Evolutionary conservation across 2,113 vertebrate species (phyloP).

Genomic region (Mustelus asterias): DNA sequence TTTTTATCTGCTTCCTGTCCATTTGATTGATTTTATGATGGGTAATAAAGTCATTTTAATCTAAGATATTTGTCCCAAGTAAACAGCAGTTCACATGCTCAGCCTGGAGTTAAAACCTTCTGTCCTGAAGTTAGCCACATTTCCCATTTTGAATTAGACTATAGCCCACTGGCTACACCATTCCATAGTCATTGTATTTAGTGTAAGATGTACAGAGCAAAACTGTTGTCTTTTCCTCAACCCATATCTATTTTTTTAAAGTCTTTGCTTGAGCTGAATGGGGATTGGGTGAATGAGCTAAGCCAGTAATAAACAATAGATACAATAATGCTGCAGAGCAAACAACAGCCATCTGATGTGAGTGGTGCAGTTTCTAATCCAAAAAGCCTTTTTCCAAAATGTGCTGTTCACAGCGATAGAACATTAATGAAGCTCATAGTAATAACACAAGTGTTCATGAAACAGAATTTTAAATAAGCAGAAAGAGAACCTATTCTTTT

Average conservation of each 20-base stretch:
- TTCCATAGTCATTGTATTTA: neutral
- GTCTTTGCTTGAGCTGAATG: neutral
- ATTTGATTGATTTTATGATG: too few species aligned
- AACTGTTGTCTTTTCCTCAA: too few species aligned
- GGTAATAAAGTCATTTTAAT: too few species aligned
- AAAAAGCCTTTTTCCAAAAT: neutral
- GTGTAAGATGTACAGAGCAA: neutral
- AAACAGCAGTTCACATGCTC: too few species aligned
- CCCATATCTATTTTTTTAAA: too few species aligned
- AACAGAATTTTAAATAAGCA: neutral
- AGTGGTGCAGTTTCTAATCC: neutral
- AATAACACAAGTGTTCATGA: neutral
- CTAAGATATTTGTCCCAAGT: too few species aligned
- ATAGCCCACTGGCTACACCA: too few species aligned
- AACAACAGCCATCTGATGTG: neutral
- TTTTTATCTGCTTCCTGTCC: too few species aligned
- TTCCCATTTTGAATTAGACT: too few species aligned
- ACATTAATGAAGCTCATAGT: neutral
- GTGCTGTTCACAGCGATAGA: neutral
- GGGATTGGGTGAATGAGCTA: neutral
- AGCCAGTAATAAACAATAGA: neutral
- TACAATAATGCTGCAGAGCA: neutral
- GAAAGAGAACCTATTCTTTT: neutral
- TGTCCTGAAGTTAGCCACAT: too few species aligned
- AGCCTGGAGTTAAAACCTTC: too few species aligned